A percentile compares a stretch with the other conserved stretches of the same genome.
phyloP scores from a whole-genome alignment of 2,797 vertebrate species.

The Myiothlypis chrysogaster region DNA sequence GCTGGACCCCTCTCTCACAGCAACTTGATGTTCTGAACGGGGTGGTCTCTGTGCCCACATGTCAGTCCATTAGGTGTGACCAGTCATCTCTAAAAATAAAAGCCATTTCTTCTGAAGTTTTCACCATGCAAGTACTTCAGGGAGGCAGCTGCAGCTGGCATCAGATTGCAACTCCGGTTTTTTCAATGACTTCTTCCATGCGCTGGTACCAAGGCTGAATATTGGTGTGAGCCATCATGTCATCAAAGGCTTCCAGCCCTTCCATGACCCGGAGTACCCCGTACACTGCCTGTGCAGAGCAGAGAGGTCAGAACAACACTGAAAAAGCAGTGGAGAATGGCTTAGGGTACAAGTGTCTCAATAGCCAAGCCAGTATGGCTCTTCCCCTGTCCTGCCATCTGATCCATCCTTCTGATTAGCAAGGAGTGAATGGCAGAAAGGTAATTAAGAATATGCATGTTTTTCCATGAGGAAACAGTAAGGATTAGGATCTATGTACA shows the following conservation, averaged over 20 bases:
- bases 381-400: neutral
- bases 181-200: constrained; percentile 80
- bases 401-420: neutral
- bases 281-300: constrained; percentile 85
- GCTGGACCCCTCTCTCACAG: neutral
- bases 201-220: constrained; percentile 89
- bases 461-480: neutral
- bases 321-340: neutral
- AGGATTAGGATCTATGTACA: neutral
- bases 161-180: constrained; percentile 53
- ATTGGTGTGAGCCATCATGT: constrained; percentile 91
- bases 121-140: neutral
- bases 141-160: neutral
- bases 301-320: neutral
- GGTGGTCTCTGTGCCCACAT: neutral
- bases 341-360: neutral
- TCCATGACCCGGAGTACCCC: constrained; percentile 95
- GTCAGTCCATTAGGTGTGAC: neutral
- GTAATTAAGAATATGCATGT: neutral
- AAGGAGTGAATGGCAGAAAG: neutral
- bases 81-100: neutral
- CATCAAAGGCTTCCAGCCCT: constrained; percentile 89
- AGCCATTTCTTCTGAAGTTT: neutral
- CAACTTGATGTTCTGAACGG: fast-evolving
- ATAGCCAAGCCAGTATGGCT: neutral